These are phyloP conservation scores for Sandelia bainsii DNA, from an alignment of 2,797 vertebrate genomes.

Conservation along the genomic window DNA sequence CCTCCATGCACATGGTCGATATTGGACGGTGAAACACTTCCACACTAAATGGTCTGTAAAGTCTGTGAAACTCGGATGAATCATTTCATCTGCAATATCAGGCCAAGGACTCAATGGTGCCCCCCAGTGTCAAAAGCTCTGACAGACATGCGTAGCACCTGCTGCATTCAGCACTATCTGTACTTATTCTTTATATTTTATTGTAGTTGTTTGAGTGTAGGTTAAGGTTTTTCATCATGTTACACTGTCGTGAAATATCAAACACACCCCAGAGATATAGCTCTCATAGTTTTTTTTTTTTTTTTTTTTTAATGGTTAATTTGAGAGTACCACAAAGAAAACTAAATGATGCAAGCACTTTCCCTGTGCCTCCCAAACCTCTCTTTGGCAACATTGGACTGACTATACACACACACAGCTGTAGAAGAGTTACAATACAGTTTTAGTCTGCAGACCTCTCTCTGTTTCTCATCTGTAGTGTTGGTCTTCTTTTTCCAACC, in stretches of 20 bases:
- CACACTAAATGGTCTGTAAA: constrained; percentile 55
- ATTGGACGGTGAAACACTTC: constrained; percentile 42
- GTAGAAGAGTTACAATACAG: constrained; percentile 64
- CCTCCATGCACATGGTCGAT: constrained; percentile 41
- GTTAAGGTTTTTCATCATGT: constrained; percentile 64
- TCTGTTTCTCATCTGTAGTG: constrained; percentile 61
- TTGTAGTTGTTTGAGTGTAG: constrained; percentile 60
- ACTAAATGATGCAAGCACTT: constrained; percentile 84
- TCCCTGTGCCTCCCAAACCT: constrained; percentile 83
- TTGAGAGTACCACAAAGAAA: constrained; percentile 78
- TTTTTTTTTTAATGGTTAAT: constrained; percentile 57
- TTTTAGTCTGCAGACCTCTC: constrained; percentile 64
- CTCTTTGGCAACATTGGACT: constrained; percentile 72
- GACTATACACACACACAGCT: constrained; percentile 67
- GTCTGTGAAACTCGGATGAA: constrained; percentile 71
- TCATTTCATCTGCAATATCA: constrained; percentile 66
- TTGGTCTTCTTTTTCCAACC: constrained; percentile 64
- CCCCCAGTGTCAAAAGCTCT: constrained; percentile 70
- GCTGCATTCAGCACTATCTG: constrained; percentile 71
- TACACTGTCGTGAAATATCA: constrained; percentile 67
- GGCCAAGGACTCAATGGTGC: constrained; percentile 75
- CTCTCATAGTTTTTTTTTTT: constrained; percentile 59
- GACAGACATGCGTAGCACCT: constrained; percentile 73
- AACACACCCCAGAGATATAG: constrained; percentile 61
- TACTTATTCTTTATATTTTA: constrained; percentile 61